These are phyloP conservation scores for Irena cyanogastra DNA, from an alignment of 2,113 vertebrate genomes.

Conservation along the genomic window DNA sequence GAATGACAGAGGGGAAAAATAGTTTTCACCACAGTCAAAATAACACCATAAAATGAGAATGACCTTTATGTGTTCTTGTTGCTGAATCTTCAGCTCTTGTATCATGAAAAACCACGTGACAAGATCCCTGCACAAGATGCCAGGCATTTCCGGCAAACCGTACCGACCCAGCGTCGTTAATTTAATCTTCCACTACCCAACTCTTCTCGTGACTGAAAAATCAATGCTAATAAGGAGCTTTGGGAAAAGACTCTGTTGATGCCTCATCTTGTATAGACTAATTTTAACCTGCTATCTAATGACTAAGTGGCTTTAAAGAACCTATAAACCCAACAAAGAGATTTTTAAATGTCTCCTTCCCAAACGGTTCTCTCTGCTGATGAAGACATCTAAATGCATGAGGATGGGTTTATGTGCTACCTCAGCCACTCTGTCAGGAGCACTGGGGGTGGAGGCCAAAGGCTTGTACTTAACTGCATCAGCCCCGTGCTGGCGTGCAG, in stretches of 20 bases:
- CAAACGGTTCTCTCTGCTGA: slow-evolving; percentile 18
- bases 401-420: slow-evolving; percentile 39
- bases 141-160: not conserved
- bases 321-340: slow-evolving; percentile 43
- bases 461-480: not conserved
- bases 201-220: slow-evolving; percentile 49
- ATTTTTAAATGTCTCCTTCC: slow-evolving; percentile 48
- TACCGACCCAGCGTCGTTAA: not conserved
- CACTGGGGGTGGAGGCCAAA: not conserved
- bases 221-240: slow-evolving; percentile 60
- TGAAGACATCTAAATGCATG: slow-evolving; percentile 69
- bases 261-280: slow-evolving; percentile 39
- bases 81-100: not conserved
- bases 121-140: not conserved
- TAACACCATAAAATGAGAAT: not conserved
- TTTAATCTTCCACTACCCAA: slow-evolving; percentile 10
- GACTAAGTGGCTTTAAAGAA: slow-evolving; percentile 61
- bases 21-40: not conserved
- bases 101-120: not conserved
- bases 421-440: slow-evolving; percentile 25
- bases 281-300: slow-evolving; percentile 55
- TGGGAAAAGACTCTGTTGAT: slow-evolving; percentile 42
- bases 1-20: not conserved
- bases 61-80: not conserved
- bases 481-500: fast-evolving